A percentile compares a stretch with the other conserved stretches of the same genome.
Evolutionary conservation across 2,113 vertebrate species (phyloP).

Genomic region (Chaetura pelagica): DNA sequence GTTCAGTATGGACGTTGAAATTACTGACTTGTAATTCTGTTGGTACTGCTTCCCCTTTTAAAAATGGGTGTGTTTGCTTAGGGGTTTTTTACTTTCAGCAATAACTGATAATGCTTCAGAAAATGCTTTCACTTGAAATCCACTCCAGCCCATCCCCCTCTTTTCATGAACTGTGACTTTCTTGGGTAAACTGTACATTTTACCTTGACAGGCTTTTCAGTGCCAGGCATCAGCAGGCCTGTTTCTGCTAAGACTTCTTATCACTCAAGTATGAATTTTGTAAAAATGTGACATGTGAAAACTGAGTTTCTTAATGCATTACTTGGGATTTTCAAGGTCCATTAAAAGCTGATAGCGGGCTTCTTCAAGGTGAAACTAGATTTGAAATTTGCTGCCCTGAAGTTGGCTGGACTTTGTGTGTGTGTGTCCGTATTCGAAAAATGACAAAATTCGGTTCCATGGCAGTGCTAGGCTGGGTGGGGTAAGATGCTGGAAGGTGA

Average conservation of each 20-base stretch:
- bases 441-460: not conserved
- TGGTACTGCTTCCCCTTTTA: not conserved
- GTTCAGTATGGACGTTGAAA: not conserved
- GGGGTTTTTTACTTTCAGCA: not conserved
- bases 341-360: not conserved
- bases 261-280: not conserved
- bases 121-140: not conserved
- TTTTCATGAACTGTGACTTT: not conserved
- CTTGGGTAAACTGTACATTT: not conserved
- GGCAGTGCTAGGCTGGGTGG: not conserved
- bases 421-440: not conserved
- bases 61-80: not conserved
- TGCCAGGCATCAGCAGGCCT: not conserved
- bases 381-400: not conserved
- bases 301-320: not conserved
- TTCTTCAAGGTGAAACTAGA: not conserved
- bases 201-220: not conserved
- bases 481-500: not conserved
- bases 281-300: not conserved
- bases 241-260: not conserved
- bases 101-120: not conserved
- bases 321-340: not conserved
- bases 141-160: not conserved
- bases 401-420: not conserved
- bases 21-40: not conserved